Percentiles rank a stretch among this genome's conserved stretches.
Conservation (phyloP, 2,888 invertebrate species). For the Watsonalla binaria region DNA sequence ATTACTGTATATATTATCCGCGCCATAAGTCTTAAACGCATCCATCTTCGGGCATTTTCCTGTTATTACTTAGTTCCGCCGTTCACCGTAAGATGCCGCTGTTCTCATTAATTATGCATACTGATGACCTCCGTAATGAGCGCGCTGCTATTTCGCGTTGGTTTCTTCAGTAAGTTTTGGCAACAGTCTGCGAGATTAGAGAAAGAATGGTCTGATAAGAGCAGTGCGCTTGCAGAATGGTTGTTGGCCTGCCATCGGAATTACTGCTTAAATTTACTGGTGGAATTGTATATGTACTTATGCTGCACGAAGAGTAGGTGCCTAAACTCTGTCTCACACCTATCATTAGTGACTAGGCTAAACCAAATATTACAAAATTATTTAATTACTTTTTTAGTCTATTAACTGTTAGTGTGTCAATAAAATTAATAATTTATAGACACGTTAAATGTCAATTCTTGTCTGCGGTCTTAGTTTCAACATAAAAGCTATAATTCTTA, state of each 20-base stretch:
- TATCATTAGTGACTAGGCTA: too few relatives aligned
- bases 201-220: constrained; percentile 57
- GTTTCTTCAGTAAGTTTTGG: constrained; percentile 66
- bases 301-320: too few relatives aligned
- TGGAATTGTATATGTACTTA: neutral
- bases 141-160: constrained; percentile 37
- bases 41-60: constrained; percentile 46
- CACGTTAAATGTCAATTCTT: too few relatives aligned
- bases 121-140: constrained; percentile 86
- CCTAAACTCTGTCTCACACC: too few relatives aligned
- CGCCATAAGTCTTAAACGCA: constrained; percentile 40
- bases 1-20: too few relatives aligned
- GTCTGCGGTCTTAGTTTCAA: too few relatives aligned
- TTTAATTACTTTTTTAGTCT: too few relatives aligned
- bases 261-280: neutral
- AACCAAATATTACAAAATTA: too few relatives aligned
- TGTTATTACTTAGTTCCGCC: constrained; percentile 55
- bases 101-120: constrained; percentile 86
- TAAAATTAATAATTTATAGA: too few relatives aligned
- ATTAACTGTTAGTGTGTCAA: too few relatives aligned
- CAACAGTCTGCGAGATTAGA: constrained; percentile 53
- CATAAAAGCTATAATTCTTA: too few relatives aligned
- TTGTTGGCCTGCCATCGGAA: constrained; percentile 2
- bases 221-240: constrained; percentile 7
- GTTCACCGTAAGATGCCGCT: constrained; percentile 61